phyloP scores from a whole-genome alignment of 2,113 vertebrate species.

The Passer montanus region DNA sequence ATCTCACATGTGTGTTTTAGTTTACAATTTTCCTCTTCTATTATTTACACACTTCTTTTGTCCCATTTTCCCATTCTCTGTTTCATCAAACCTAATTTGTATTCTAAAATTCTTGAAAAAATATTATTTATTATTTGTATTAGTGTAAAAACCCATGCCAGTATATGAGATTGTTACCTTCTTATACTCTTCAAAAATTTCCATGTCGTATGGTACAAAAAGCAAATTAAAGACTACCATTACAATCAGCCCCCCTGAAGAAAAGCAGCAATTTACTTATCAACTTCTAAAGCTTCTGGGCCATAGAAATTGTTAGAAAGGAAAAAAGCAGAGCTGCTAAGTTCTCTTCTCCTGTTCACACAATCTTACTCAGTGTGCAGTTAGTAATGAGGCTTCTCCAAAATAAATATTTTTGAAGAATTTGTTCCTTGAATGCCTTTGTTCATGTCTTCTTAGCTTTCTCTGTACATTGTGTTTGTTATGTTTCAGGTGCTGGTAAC shows the following conservation, averaged over 20 bases:
- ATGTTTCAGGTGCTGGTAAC: not conserved
- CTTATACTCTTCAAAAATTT: not conserved
- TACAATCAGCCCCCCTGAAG: not conserved
- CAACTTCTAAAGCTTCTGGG: not conserved
- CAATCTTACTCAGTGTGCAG: not conserved
- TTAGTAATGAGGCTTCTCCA: not conserved
- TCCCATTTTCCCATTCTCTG: not conserved
- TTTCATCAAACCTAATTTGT: not conserved
- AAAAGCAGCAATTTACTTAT: not conserved
- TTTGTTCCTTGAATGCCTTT: not conserved
- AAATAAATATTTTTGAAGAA: not conserved
- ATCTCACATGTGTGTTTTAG: not conserved
- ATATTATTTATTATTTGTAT: not conserved
- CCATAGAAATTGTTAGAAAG: not conserved
- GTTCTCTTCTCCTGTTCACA: not conserved
- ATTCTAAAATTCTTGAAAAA: not conserved
- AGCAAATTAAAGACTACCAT: not conserved
- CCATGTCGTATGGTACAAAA: not conserved
- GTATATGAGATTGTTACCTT: not conserved
- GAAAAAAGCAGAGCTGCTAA: not conserved
- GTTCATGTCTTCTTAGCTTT: not conserved
- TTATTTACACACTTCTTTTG: not conserved
- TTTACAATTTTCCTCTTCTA: not conserved
- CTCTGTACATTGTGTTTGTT: not conserved
- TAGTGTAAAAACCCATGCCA: not conserved